A percentile compares a stretch with the other conserved stretches of the same genome.
These are phyloP conservation scores for Gymnosoma rotundatum DNA, from an alignment of 2,888 invertebrate genomes.

Conservation along the genomic window DNA sequence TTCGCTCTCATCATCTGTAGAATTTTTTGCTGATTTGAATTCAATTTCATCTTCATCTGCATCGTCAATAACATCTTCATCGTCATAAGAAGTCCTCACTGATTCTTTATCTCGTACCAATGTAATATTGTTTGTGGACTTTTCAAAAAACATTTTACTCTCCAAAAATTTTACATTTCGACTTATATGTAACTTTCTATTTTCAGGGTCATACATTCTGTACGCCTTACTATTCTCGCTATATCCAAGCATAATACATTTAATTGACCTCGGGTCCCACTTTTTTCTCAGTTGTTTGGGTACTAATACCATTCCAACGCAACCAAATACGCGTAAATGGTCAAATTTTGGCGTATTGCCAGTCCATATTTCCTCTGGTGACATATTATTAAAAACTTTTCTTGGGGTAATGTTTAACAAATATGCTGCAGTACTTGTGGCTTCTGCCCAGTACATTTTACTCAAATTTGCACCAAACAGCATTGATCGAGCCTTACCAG, in stretches of 20 bases:
- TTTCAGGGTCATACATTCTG: conserved; percentile 36
- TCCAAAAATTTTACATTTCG: conserved; percentile 19
- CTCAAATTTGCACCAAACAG: conserved; percentile 19
- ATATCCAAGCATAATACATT: conserved; percentile 10
- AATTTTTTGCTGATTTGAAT: not conserved
- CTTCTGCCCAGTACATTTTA: conserved; percentile 17
- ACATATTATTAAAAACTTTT: not conserved
- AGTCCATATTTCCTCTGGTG: conserved; percentile 37
- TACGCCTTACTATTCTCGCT: conserved; percentile 24
- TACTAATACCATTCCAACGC: not conserved
- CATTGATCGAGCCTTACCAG: too few relatives aligned
- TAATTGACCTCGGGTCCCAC: not conserved
- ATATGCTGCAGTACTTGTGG: too few relatives aligned
- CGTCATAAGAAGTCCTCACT: not conserved
- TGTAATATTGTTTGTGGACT: too few relatives aligned
- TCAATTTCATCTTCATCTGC: not conserved
- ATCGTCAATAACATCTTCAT: not conserved
- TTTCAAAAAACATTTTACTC: conserved; percentile 4
- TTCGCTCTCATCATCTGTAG: conserved; percentile 9
- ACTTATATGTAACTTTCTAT: conserved; percentile 39
- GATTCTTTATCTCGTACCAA: not conserved
- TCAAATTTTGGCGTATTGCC: not conserved
- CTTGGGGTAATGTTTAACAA: conserved; percentile 8
- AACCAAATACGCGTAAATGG: not conserved
- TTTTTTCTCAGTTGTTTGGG: not conserved